Conservation (phyloP, 2,113 vertebrate species). For the Natator depressus region DNA sequence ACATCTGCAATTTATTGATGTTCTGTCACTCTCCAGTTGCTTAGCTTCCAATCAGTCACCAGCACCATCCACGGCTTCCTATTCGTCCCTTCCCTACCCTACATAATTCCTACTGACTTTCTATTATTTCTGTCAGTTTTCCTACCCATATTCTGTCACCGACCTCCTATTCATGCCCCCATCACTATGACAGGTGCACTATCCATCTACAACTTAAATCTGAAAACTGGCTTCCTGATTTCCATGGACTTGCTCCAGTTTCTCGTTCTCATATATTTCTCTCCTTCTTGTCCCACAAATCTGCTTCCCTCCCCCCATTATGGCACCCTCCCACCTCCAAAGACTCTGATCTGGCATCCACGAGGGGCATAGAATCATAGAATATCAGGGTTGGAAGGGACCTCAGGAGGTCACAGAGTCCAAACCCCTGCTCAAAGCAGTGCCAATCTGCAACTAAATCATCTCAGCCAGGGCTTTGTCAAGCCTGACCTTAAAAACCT, state of each 20-base stretch:
- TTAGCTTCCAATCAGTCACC: too few species aligned
- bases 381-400: too few species aligned
- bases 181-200: not conserved
- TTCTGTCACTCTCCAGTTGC: too few species aligned
- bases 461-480: not conserved
- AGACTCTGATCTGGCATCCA: not conserved
- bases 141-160: fast-evolving
- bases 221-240: not conserved
- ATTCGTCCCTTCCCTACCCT: not conserved
- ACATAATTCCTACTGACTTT: fast-evolving
- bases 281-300: not conserved
- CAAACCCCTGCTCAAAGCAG: too few species aligned
- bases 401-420: too few species aligned
- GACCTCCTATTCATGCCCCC: fast-evolving
- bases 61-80: fast-evolving
- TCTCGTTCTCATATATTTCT: not conserved
- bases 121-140: not conserved
- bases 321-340: not conserved
- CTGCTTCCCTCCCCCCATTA: not conserved
- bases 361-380: too few species aligned
- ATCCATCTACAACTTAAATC: fast-evolving
- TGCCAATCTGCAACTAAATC: not conserved
- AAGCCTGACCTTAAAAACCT: too few species aligned
- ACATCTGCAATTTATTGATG: not conserved
- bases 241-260: not conserved